These are phyloP conservation scores for Spheniscus mendiculus DNA, from an alignment of 2,113 vertebrate genomes.

Conservation along the genomic window DNA sequence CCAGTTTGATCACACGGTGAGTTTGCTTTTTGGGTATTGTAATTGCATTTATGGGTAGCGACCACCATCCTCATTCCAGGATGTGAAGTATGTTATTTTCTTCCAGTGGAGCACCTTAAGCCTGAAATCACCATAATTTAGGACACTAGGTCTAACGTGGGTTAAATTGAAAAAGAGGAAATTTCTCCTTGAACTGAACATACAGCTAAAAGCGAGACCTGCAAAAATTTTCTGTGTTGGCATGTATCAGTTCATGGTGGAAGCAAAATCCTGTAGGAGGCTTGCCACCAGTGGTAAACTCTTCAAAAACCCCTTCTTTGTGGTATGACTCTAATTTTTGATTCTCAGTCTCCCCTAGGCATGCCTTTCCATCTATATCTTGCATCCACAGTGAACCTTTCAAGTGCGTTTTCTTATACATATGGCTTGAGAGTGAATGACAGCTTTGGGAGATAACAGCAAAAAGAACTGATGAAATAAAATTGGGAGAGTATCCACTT, in stretches of 20 bases:
- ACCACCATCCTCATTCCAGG: not conserved
- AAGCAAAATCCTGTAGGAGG: not conserved
- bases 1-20: constrained; percentile 71
- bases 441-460: constrained; percentile 1
- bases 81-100: not conserved
- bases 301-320: not conserved
- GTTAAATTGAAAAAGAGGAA: not conserved
- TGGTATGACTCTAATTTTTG: not conserved
- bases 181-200: not conserved
- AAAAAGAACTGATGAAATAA: not conserved
- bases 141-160: not conserved
- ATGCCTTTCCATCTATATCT: not conserved
- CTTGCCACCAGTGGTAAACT: not conserved
- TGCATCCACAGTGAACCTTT: not conserved
- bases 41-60: not conserved
- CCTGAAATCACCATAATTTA: not conserved
- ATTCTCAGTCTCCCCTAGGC: not conserved
- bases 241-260: not conserved
- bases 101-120: not conserved
- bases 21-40: constrained; percentile 4
- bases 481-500: not conserved
- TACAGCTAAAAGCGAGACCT: not conserved
- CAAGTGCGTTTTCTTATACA: not conserved
- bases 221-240: not conserved
- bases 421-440: not conserved